Evolutionary conservation across 1,140 invertebrate genomes (phyloP).

Genomic region (Macrobrachium nipponense): DNA sequence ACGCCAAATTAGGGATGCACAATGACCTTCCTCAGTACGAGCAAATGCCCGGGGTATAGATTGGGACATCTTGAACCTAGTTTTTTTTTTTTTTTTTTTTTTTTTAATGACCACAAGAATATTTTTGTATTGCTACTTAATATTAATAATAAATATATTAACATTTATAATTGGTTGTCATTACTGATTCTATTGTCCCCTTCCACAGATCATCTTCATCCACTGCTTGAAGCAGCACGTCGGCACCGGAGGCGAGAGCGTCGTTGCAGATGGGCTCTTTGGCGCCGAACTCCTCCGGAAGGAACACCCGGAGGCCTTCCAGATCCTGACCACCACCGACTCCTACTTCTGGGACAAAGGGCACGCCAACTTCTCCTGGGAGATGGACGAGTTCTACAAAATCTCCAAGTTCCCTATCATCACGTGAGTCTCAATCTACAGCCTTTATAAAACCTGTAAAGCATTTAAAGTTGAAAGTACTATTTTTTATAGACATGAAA

Average conservation of each 20-base stretch:
- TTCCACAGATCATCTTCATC: slow-evolving; percentile 72
- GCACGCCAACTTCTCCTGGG: slow-evolving; percentile 53
- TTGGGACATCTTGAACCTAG: no score
- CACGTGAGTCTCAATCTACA: slow-evolving; percentile 30
- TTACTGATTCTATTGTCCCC: neutral
- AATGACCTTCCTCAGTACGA: slow-evolving; percentile 81
- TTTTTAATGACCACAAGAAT: neutral
- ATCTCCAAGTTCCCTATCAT: slow-evolving; percentile 56
- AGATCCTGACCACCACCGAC: slow-evolving; percentile 71
- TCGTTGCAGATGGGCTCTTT: slow-evolving; percentile 75
- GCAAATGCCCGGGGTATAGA: slow-evolving; percentile 76
- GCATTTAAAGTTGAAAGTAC: no score
- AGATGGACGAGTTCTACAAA: slow-evolving; percentile 59
- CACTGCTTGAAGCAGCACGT: slow-evolving; percentile 77
- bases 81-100: neutral
- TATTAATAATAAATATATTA: neutral
- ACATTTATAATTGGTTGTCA: neutral
- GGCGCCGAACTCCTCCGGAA: slow-evolving; percentile 73
- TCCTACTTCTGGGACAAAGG: slow-evolving; percentile 72
- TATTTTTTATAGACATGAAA: no score
- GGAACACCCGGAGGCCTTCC: slow-evolving; percentile 72
- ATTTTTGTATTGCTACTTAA: neutral
- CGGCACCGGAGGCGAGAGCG: slow-evolving; percentile 75
- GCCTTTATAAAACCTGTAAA: neutral
- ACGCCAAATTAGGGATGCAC: slow-evolving; percentile 76